A percentile compares a stretch with the other conserved stretches of the same genome.
Conservation (phyloP, 2,797 vertebrate genomes). For the Myiotriccus ornatus region DNA sequence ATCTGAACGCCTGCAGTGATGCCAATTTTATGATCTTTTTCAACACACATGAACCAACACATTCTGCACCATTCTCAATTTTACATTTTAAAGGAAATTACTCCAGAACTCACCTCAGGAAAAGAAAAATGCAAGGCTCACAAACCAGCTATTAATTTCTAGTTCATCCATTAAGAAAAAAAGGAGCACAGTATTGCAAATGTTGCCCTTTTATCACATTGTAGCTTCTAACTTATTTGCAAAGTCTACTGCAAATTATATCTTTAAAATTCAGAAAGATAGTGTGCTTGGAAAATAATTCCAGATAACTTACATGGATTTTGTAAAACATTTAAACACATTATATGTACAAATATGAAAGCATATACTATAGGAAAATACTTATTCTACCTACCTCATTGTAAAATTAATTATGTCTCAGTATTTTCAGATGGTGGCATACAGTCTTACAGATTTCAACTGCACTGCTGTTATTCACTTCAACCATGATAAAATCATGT, state of each 20-base stretch:
- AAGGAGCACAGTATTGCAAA: background rate
- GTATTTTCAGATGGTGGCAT: background rate
- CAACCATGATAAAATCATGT: slow-evolving; percentile 24
- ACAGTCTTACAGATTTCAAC: background rate
- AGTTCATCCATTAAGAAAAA: background rate
- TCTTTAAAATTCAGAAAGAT: background rate
- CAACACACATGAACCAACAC: background rate
- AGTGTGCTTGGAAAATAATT: background rate
- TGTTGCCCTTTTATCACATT: background rate
- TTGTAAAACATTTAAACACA: background rate
- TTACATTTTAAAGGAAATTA: background rate
- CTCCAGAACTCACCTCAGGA: background rate
- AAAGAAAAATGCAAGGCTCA: background rate
- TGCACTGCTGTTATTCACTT: slow-evolving; percentile 13
- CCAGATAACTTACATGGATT: background rate
- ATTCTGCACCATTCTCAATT: background rate
- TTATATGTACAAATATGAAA: background rate
- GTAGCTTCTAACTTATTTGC: background rate
- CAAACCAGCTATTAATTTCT: background rate
- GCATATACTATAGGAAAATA: background rate
- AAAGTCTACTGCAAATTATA: background rate
- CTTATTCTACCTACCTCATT: background rate
- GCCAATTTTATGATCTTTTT: background rate
- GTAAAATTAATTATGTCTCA: background rate
- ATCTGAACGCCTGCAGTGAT: background rate